phyloP scores from a whole-genome alignment of 2,797 vertebrate genomes.

The Toxotes lorentzi region DNA sequence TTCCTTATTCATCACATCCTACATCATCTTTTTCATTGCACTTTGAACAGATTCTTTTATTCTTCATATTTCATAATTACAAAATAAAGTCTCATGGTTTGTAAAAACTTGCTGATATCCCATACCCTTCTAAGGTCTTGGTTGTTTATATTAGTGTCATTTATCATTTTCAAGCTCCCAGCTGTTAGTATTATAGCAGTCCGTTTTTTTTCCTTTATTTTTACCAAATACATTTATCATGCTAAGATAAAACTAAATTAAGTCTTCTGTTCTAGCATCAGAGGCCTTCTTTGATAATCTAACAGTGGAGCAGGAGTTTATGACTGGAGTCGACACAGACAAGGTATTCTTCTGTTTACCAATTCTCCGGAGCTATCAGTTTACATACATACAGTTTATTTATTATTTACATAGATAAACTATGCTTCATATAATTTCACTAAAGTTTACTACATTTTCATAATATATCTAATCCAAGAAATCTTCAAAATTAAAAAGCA shows the following conservation, averaged over 20 bases:
- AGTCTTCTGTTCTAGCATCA: conserved; percentile 87
- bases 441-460: background rate
- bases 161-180: background rate
- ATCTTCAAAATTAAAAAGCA: background rate
- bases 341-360: conserved; percentile 85
- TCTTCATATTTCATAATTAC: background rate
- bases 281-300: conserved; percentile 98
- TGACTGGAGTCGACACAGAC: conserved; percentile 98
- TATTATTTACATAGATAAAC: background rate
- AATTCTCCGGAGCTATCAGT: background rate
- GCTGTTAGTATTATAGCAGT: background rate
- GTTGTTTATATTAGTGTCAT: background rate
- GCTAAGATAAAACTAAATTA: background rate
- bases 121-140: background rate
- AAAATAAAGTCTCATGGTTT: background rate
- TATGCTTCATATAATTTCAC: background rate
- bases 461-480: background rate
- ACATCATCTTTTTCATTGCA: background rate
- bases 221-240: background rate
- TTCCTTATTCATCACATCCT: background rate
- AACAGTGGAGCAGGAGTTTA: conserved; percentile 99
- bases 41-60: background rate
- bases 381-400: background rate
- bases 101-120: background rate
- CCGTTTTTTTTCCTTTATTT: background rate